Percentiles rank a stretch among this genome's conserved stretches.
Conservation (phyloP, 2,113 vertebrate species). For the Clarias batrachus region DNA sequence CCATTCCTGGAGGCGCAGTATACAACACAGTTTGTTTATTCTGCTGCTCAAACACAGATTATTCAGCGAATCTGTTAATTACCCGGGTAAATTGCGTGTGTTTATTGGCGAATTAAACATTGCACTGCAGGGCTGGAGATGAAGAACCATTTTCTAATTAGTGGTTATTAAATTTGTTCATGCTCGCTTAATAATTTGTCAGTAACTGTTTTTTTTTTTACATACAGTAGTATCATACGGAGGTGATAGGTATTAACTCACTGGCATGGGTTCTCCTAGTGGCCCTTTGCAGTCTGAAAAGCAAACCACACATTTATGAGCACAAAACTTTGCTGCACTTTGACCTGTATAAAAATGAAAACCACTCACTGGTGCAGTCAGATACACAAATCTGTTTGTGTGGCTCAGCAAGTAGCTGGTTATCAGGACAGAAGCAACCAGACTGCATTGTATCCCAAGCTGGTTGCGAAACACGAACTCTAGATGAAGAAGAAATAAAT, state of each 20-base stretch:
- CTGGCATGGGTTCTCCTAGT: conserved; percentile 60
- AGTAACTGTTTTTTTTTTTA: no score
- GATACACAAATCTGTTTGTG: conserved; percentile 61
- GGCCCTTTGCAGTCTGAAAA: conserved; percentile 68
- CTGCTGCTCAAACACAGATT: no score
- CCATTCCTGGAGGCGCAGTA: no score
- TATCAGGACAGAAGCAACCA: conserved; percentile 68
- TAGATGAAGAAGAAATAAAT: conserved; percentile 11
- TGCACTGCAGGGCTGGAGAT: no score
- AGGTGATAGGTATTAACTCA: conserved; percentile 39
- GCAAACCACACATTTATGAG: not conserved
- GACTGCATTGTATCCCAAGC: not conserved
- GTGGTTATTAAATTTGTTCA: not conserved
- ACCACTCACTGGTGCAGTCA: conserved; percentile 64
- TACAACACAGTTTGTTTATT: no score
- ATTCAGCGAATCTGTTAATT: no score
- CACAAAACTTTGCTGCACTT: not conserved
- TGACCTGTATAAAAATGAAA: not conserved
- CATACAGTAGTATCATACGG: not conserved
- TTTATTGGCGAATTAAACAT: no score
- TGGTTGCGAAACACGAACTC: conserved; percentile 2
- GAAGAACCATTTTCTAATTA: not conserved
- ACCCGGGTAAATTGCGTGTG: no score
- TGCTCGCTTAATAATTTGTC: not conserved
- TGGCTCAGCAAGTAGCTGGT: conserved; percentile 49